Conservation (phyloP, 2,113 vertebrate species). For the Bufo gargarizans region DNA sequence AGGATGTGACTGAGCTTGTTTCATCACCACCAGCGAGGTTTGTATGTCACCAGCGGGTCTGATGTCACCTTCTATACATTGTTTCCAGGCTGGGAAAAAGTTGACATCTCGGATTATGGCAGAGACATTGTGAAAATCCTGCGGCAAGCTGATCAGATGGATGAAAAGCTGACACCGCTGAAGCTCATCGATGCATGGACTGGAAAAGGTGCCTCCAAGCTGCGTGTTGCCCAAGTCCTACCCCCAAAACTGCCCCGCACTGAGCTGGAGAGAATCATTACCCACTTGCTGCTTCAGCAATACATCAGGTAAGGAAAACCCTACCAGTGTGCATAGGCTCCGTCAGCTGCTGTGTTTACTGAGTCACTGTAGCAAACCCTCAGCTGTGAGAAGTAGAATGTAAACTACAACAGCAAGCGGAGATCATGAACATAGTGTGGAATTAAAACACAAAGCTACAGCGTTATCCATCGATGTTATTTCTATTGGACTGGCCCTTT, state of each 20-base stretch:
- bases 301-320: constrained; percentile 82
- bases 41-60: too few species aligned
- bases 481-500: neutral
- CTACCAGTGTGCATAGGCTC: too few species aligned
- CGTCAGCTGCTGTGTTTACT: neutral
- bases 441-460: neutral
- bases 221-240: constrained; percentile 77
- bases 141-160: constrained; percentile 76
- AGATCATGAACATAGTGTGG: neutral
- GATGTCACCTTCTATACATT: neutral
- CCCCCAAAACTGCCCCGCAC: constrained; percentile 74
- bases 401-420: neutral
- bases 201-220: constrained; percentile 85
- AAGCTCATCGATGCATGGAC: constrained; percentile 90
- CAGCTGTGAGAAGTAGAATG: neutral
- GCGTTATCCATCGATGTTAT: neutral
- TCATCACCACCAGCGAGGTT: too few species aligned
- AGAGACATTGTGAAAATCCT: constrained; percentile 84
- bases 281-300: constrained; percentile 81
- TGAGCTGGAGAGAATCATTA: constrained; percentile 83
- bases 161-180: constrained; percentile 91
- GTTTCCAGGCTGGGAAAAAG: constrained; percentile 73
- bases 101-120: constrained; percentile 81
- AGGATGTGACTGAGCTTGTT: too few species aligned
- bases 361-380: neutral